Evolutionary conservation across 1,140 invertebrate species (phyloP).

Genomic region (Druon quercuslanigerum): DNA sequence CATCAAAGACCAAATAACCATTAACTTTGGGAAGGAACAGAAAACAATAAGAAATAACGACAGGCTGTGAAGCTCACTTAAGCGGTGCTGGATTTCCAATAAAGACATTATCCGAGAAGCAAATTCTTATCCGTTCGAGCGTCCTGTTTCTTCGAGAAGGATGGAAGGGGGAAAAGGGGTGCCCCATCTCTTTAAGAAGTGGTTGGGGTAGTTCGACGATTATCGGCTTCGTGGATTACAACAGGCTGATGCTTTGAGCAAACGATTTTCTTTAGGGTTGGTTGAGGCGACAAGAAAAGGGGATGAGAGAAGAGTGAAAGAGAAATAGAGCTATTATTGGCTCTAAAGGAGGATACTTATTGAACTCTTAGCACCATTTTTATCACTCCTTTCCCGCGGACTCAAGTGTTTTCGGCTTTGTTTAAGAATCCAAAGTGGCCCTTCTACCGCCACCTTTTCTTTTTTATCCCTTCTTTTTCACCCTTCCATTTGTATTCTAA

Average conservation of each 20-base stretch:
- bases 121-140: conserved; percentile 69
- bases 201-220: conserved; percentile 58
- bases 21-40: conserved; percentile 52
- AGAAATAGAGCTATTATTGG: conserved; percentile 63
- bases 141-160: conserved; percentile 54
- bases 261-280: conserved; percentile 68
- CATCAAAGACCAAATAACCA: conserved; percentile 45
- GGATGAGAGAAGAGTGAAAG: conserved; percentile 35
- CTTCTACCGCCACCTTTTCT: conserved; percentile 40
- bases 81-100: conserved; percentile 66
- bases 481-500: background rate
- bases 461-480: background rate
- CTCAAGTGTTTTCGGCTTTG: conserved; percentile 67
- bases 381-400: conserved; percentile 58
- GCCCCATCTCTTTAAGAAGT: conserved; percentile 37
- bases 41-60: conserved; percentile 62
- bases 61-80: conserved; percentile 48
- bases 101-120: conserved; percentile 70
- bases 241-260: conserved; percentile 61
- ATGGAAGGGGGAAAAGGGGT: conserved; percentile 43
- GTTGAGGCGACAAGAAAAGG: conserved; percentile 52
- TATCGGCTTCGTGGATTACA: conserved; percentile 70
- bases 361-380: conserved; percentile 68
- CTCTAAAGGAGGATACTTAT: conserved; percentile 71
- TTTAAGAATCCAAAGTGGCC: conserved; percentile 51